Evolutionary conservation across 1,140 invertebrate genomes (phyloP).

Genomic region (Eufriesea mexicana): DNA sequence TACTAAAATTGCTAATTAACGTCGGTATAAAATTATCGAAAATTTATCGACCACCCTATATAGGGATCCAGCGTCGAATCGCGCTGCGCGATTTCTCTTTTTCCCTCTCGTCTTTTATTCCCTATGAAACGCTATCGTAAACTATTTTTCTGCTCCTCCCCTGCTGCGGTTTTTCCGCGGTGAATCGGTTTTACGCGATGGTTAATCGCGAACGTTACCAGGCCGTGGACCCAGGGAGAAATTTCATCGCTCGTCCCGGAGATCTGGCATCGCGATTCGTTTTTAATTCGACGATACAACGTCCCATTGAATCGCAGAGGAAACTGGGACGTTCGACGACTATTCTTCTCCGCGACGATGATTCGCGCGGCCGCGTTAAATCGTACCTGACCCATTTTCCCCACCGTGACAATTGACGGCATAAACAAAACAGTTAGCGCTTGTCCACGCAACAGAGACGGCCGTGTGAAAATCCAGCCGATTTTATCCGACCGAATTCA

Average conservation of each 20-base stretch:
- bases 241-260: conserved; percentile 1
- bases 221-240: neutral
- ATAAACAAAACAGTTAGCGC: conserved; percentile 44
- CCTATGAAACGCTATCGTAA: neutral
- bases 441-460: neutral
- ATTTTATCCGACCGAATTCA: conserved; percentile 5
- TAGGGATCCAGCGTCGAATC: too few relatives aligned
- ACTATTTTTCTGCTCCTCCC: neutral
- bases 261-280: conserved; percentile 30
- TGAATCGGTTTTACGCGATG: neutral
- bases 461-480: conserved; percentile 24
- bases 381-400: conserved; percentile 59
- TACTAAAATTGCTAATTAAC: neutral
- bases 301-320: conserved; percentile 29
- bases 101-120: neutral
- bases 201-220: neutral
- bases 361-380: conserved; percentile 51
- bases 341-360: conserved; percentile 54
- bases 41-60: too few relatives aligned
- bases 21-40: too few relatives aligned
- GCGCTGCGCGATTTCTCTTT: neutral
- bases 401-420: conserved; percentile 43
- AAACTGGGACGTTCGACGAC: conserved; percentile 49
- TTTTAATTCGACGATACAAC: conserved; percentile 16
- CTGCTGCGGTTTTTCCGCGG: neutral